These are phyloP conservation scores for Thymelicus lineola DNA, from an alignment of 2,888 invertebrate genomes.

Conservation along the genomic window DNA sequence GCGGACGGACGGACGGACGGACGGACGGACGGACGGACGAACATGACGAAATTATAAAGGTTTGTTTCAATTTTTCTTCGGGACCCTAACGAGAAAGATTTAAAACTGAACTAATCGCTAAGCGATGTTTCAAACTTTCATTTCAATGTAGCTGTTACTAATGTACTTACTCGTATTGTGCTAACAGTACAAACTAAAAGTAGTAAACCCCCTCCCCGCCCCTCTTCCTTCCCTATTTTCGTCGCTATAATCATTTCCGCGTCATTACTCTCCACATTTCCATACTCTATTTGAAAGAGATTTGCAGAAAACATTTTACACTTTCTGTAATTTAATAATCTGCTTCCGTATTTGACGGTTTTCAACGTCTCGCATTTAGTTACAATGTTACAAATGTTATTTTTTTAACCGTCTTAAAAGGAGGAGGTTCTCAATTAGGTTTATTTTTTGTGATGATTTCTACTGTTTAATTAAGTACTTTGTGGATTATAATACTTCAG, in stretches of 20 bases:
- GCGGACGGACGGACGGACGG: too few relatives aligned
- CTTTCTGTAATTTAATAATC: conserved; percentile 31
- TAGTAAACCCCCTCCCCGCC: not conserved
- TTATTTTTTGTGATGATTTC: too few relatives aligned
- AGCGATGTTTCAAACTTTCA: not conserved
- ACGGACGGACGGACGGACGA: too few relatives aligned
- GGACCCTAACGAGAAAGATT: too few relatives aligned
- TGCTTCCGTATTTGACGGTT: not conserved
- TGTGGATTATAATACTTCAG: too few relatives aligned
- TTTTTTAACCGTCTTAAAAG: too few relatives aligned
- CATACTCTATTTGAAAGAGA: conserved; percentile 25
- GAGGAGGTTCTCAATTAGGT: too few relatives aligned
- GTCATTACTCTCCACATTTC: conserved; percentile 30
- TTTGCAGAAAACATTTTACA: conserved; percentile 26
- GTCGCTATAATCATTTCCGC: conserved; percentile 29
- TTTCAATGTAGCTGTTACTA: conserved; percentile 3
- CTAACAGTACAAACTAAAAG: conserved; percentile 10
- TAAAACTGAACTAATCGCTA: not conserved
- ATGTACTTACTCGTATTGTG: conserved; percentile 1
- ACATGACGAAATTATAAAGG: too few relatives aligned
- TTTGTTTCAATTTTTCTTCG: too few relatives aligned
- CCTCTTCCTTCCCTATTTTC: conserved; percentile 6
- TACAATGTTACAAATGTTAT: not conserved
- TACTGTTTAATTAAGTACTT: too few relatives aligned
- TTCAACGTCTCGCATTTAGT: conserved; percentile 4